A percentile compares a stretch with the other conserved stretches of the same genome.
These are phyloP conservation scores for Apotomis turbidana DNA, from an alignment of 2,888 invertebrate species.

Conservation along the genomic window DNA sequence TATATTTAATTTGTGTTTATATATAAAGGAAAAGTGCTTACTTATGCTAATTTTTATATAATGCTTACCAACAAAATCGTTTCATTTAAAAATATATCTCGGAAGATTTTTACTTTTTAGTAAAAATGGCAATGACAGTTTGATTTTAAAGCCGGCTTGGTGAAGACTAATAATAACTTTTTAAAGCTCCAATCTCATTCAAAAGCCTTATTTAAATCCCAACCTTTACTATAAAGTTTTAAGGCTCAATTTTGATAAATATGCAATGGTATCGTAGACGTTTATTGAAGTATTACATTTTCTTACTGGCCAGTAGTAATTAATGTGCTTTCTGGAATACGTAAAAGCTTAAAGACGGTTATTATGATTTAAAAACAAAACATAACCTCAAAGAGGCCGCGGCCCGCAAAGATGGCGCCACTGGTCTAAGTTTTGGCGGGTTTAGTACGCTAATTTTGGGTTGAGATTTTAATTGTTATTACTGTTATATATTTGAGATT, in stretches of 20 bases:
- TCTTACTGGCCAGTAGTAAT: conserved; percentile 52
- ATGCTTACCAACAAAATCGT: no score
- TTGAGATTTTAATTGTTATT: conserved; percentile 26
- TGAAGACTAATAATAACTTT: neutral
- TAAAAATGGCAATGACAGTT: conserved; percentile 11
- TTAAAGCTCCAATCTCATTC: neutral
- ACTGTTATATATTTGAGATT: conserved; percentile 2
- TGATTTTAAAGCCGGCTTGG: neutral
- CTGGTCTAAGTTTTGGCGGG: conserved; percentile 48
- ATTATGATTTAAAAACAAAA: conserved; percentile 72
- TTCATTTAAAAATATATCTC: neutral
- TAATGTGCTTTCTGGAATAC: conserved; percentile 73
- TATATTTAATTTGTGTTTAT: neutral
- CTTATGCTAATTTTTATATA: no score
- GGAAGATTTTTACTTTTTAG: neutral
- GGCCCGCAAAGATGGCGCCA: conserved; percentile 62
- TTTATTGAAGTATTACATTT: neutral
- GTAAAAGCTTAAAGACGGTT: conserved; percentile 73
- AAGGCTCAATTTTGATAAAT: neutral
- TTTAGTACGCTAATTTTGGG: conserved; percentile 30
- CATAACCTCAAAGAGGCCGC: conserved; percentile 69
- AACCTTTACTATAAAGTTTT: neutral
- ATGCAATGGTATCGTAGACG: neutral
- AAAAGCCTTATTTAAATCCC: neutral
- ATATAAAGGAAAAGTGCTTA: no score